Percentiles rank a stretch among this genome's conserved stretches.
Evolutionary conservation across 2,797 vertebrate species (phyloP).

Genomic region (Eupleurogrammus muticus): DNA sequence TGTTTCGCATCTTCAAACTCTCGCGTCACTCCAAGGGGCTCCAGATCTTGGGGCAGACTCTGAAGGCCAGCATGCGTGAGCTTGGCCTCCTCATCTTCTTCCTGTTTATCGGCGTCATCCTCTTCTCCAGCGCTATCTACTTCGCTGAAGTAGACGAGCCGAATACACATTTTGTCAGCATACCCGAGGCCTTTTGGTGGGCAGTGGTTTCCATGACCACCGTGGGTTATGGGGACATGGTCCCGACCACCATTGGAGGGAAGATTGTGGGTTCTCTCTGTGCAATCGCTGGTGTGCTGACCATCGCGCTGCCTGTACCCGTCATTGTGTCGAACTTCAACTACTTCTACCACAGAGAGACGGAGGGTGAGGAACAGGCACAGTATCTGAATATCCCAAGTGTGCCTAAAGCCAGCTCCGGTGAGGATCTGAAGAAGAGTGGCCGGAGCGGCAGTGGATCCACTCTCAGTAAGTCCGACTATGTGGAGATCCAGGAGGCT

Average conservation of each 20-base stretch:
- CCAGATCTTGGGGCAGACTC: constrained; percentile 96
- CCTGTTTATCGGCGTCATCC: constrained; percentile 98
- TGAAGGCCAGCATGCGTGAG: constrained; percentile 98
- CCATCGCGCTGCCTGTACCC: constrained; percentile 96
- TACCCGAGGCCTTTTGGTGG: constrained; percentile 99
- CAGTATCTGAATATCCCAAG: constrained; percentile 95
- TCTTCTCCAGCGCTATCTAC: constrained; percentile 98
- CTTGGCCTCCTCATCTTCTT: constrained; percentile 97
- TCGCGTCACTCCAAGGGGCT: constrained; percentile 97
- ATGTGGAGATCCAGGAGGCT: constrained; percentile 97
- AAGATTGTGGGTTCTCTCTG: constrained; percentile 98
- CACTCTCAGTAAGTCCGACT: constrained; percentile 96
- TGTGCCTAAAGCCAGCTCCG: constrained; percentile 90
- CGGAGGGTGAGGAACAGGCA: constrained; percentile 97
- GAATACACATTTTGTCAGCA: constrained; percentile 94
- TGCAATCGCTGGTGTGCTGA: constrained; percentile 96
- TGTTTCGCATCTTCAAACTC: constrained; percentile 98
- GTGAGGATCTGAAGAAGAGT: constrained; percentile 92
- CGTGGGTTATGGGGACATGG: constrained; percentile 98
- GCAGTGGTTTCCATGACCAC: constrained; percentile 99
- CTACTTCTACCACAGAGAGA: constrained; percentile 99
- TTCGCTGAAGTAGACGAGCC: constrained; percentile 97
- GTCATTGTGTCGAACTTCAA: constrained; percentile 99
- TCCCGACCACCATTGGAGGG: constrained; percentile 96
- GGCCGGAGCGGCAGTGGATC: constrained; percentile 94